Percentiles rank a stretch among this genome's conserved stretches.
Conservation (phyloP, 1,140 invertebrate genomes). For the Orchesella cincta region DNA sequence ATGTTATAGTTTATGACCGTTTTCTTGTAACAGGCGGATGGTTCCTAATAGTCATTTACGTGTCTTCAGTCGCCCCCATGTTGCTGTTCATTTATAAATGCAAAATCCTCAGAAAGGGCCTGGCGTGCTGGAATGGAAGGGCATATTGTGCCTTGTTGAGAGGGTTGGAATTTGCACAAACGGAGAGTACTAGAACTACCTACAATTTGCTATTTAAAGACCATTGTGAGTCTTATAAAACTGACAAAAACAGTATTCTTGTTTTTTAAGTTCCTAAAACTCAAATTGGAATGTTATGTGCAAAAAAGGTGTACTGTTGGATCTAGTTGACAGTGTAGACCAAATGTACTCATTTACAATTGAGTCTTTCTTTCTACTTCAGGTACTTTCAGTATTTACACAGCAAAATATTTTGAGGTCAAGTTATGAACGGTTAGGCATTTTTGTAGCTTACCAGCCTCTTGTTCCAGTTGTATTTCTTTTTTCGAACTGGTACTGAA, state of each 20-base stretch:
- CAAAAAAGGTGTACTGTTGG: constrained; percentile 32
- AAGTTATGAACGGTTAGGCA: neutral
- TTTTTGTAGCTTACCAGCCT: neutral
- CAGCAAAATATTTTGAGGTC: neutral
- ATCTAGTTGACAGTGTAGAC: constrained; percentile 45
- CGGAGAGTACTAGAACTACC: constrained; percentile 28
- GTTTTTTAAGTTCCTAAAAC: neutral
- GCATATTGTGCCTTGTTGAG: constrained; percentile 35
- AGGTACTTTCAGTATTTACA: constrained; percentile 8
- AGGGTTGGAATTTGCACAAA: constrained; percentile 37
- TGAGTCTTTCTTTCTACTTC: constrained; percentile 28
- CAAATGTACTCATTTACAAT: constrained; percentile 38
- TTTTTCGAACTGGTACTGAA: constrained; percentile 27
- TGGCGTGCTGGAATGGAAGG: constrained; percentile 42
- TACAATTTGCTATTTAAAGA: constrained; percentile 36
- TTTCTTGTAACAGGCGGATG: neutral
- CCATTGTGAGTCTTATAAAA: constrained; percentile 34
- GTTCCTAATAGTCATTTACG: constrained; percentile 30
- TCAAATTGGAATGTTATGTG: neutral
- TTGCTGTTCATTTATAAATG: constrained; percentile 42
- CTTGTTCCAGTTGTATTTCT: constrained; percentile 34
- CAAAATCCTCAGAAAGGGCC: constrained; percentile 38
- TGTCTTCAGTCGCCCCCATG: constrained; percentile 32
- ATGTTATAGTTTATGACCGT: neutral
- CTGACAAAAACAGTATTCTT: neutral